Percentiles rank a stretch among this genome's conserved stretches.
phyloP scores from a whole-genome alignment of 2,888 invertebrate species.

The Drosophila algonquin region DNA sequence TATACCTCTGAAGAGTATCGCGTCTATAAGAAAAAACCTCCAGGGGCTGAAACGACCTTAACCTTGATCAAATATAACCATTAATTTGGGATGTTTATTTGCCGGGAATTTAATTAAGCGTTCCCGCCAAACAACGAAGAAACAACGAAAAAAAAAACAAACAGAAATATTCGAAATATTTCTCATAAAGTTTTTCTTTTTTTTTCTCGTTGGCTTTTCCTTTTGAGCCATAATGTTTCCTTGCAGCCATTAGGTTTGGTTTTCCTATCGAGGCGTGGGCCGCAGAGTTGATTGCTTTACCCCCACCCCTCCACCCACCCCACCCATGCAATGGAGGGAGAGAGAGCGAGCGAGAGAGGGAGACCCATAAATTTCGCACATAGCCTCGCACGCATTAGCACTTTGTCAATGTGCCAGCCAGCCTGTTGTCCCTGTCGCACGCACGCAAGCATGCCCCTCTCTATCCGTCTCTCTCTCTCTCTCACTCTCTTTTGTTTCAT shows the following conservation, averaged over 20 bases:
- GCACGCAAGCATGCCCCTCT: not conserved
- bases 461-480: not conserved
- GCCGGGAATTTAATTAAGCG: conserved; percentile 46
- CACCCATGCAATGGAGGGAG: not conserved
- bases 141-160: conserved; percentile 16
- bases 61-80: conserved; percentile 42
- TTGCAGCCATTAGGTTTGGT: conserved; percentile 31
- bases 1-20: too few relatives aligned
- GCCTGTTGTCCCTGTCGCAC: conserved; percentile 26
- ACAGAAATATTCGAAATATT: conserved; percentile 35
- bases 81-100: conserved; percentile 46
- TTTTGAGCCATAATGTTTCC: conserved; percentile 21
- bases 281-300: conserved; percentile 21
- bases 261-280: not conserved
- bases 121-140: conserved; percentile 11
- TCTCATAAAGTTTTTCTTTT: conserved; percentile 13
- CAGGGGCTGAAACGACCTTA: conserved; percentile 30
- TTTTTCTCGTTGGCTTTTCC: not conserved
- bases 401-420: conserved; percentile 51
- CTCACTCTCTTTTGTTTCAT: not conserved
- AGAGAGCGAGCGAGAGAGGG: not conserved
- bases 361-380: conserved; percentile 47
- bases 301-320: not conserved
- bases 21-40: conserved; percentile 1
- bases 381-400: conserved; percentile 68